These are phyloP conservation scores for Tokudaia muenninki DNA, from an alignment of 2,797 vertebrate species.

Conservation along the genomic window DNA sequence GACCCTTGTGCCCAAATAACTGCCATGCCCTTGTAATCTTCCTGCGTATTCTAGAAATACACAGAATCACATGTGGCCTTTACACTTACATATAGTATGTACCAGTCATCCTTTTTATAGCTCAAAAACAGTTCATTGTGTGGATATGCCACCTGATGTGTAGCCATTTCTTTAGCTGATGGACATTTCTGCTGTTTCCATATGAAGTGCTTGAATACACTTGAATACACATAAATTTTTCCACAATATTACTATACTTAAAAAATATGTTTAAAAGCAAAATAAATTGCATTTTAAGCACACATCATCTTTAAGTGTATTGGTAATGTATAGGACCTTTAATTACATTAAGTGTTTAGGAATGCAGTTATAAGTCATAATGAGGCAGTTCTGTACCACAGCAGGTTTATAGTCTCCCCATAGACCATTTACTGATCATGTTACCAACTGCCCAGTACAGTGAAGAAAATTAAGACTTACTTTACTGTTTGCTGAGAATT, in stretches of 20 bases:
- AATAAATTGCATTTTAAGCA: constrained; percentile 17
- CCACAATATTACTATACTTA: constrained; percentile 34
- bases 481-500: constrained; percentile 48
- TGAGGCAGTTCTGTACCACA: neutral
- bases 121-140: constrained; percentile 18
- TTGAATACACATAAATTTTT: constrained; percentile 48
- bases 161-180: constrained; percentile 11
- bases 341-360: neutral
- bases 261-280: constrained; percentile 63
- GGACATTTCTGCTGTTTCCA: constrained; percentile 31
- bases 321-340: constrained; percentile 39
- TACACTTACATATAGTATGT: neutral
- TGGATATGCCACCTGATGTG: neutral
- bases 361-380: neutral
- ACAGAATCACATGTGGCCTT: constrained; percentile 20
- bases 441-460: neutral
- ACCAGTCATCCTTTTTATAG: constrained; percentile 33
- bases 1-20: neutral
- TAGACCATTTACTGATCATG: constrained; percentile 12
- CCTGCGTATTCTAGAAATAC: neutral
- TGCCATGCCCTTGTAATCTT: neutral
- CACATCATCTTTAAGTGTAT: constrained; percentile 31
- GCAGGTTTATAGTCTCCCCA: neutral
- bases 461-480: constrained; percentile 8
- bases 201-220: neutral